A percentile compares a stretch with the other conserved stretches of the same genome.
These are phyloP conservation scores for Caenorhabditis virilis DNA, from an alignment of 2,888 invertebrate genomes.

Conservation along the genomic window DNA sequence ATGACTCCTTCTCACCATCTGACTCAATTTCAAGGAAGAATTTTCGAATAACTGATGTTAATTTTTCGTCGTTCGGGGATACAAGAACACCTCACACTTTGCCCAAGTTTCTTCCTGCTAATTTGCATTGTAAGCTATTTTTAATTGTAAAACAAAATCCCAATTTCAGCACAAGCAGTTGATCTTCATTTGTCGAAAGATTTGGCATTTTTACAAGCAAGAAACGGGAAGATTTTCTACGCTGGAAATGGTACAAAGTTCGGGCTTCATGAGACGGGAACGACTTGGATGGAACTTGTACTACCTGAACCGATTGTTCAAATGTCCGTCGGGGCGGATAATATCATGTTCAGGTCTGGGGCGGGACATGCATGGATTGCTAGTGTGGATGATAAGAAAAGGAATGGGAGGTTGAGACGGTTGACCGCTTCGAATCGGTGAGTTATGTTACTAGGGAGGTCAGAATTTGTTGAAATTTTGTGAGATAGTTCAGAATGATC, in stretches of 20 bases:
- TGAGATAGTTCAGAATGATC: too few species aligned
- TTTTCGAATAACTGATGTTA: constrained; percentile 53
- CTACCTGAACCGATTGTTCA: constrained; percentile 62
- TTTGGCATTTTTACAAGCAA: constrained; percentile 87
- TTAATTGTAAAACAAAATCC: not conserved
- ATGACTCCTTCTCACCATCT: constrained; percentile 58
- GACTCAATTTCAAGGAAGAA: constrained; percentile 40
- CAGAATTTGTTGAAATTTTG: too few species aligned
- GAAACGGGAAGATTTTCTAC: constrained; percentile 88
- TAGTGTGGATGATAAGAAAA: constrained; percentile 52
- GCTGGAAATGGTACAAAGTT: constrained; percentile 86
- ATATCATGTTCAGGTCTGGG: constrained; percentile 60
- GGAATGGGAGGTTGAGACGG: constrained; percentile 36
- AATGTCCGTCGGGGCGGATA: constrained; percentile 53
- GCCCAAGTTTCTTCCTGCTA: constrained; percentile 48
- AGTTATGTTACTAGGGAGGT: too few species aligned
- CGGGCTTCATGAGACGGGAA: constrained; percentile 56
- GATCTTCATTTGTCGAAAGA: constrained; percentile 91
- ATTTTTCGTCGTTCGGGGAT: constrained; percentile 58
- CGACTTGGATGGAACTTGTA: constrained; percentile 59
- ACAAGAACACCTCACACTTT: constrained; percentile 44
- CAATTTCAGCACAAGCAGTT: constrained; percentile 69
- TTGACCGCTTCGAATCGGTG: constrained; percentile 35
- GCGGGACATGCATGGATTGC: constrained; percentile 63
- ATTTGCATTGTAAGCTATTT: constrained; percentile 49